phyloP scores from a whole-genome alignment of 2,888 invertebrate genomes.

The Atherix ibis region DNA sequence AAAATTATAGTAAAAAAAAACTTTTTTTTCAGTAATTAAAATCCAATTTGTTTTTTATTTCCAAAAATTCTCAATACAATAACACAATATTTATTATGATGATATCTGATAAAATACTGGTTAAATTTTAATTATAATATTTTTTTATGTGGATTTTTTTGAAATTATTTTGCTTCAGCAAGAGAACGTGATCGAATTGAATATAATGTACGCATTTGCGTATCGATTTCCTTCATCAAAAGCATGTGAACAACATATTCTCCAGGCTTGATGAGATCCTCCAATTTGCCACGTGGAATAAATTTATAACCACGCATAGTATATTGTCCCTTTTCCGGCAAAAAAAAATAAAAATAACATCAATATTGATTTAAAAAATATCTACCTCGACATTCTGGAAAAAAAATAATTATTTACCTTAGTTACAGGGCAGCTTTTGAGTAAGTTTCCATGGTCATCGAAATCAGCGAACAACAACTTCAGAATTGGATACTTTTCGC shows the following conservation, averaged over 20 bases:
- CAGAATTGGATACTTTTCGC: constrained; percentile 7
- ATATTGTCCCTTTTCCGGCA: constrained; percentile 5
- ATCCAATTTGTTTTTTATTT: too few species aligned
- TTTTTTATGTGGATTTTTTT: too few species aligned
- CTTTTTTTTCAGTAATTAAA: too few species aligned
- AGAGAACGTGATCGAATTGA: constrained; percentile 3
- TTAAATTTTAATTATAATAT: too few species aligned
- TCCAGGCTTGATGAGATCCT: constrained; percentile 4
- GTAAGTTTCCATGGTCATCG: constrained; percentile 15
- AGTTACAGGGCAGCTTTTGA: constrained; percentile 14
- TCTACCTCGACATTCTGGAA: background rate
- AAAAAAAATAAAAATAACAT: background rate
- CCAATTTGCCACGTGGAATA: constrained; percentile 4
- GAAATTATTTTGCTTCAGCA: too few species aligned
- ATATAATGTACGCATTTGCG: constrained; percentile 4
- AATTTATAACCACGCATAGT: constrained; percentile 5
- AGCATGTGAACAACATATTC: constrained; percentile 6
- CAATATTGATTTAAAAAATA: background rate
- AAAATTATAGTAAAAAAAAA: too few species aligned
- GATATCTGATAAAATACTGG: too few species aligned
- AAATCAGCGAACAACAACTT: constrained; percentile 12
- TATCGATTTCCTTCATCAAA: constrained; percentile 5
- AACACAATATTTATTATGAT: too few species aligned
- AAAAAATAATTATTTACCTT: constrained; percentile 8
- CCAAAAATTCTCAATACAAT: too few species aligned